A percentile compares a stretch with the other conserved stretches of the same genome.
Evolutionary conservation across 2,888 invertebrate genomes (phyloP).

Genomic region (Kryphioiulus occultus): DNA sequence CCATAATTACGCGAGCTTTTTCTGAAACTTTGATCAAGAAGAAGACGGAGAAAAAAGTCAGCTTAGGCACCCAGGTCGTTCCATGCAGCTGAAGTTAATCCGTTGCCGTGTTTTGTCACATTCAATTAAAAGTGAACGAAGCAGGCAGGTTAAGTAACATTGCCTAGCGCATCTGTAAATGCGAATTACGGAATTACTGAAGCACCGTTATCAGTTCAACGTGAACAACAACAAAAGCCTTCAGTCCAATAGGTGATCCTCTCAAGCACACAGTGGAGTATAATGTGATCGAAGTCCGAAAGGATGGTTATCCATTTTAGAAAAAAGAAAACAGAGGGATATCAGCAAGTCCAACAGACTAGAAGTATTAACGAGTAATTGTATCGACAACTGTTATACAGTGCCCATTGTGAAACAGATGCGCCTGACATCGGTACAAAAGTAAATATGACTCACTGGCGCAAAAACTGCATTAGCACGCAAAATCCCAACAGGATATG

Average conservation of each 20-base stretch:
- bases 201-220: constrained; percentile 21
- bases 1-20: not conserved
- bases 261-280: not conserved
- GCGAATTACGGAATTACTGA: constrained; percentile 36
- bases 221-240: constrained; percentile 29
- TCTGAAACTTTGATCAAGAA: not conserved
- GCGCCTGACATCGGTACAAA: not conserved
- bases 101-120: constrained; percentile 13
- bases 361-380: constrained; percentile 27
- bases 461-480: not conserved
- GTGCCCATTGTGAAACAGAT: not conserved
- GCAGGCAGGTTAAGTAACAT: not conserved
- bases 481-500: not conserved
- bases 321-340: not conserved
- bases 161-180: not conserved
- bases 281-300: constrained; percentile 32
- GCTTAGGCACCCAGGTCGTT: not conserved
- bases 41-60: not conserved
- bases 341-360: not conserved
- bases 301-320: not conserved
- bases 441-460: not conserved
- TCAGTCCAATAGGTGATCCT: not conserved
- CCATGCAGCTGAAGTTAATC: not conserved
- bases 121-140: constrained; percentile 36
- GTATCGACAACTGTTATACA: constrained; percentile 10